Percentiles rank a stretch among this genome's conserved stretches.
Evolutionary conservation across 2,797 vertebrate genomes (phyloP).

Genomic region (Halcyon leucocephala): DNA sequence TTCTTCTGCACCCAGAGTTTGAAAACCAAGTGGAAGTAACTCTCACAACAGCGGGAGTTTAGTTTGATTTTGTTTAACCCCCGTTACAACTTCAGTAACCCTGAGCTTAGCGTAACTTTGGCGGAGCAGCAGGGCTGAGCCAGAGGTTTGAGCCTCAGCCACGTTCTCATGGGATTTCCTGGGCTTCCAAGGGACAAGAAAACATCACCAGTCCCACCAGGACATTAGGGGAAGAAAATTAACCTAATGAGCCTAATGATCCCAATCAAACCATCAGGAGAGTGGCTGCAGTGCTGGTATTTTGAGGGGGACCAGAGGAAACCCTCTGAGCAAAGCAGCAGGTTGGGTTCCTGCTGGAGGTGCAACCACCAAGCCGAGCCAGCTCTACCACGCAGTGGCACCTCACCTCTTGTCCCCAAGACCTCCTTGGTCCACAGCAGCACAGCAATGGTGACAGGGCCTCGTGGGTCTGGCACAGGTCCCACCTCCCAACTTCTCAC

Average conservation of each 20-base stretch:
- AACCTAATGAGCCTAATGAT: not conserved
- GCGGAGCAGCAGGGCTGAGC: not conserved
- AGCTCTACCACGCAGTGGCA: not conserved
- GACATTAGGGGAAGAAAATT: not conserved
- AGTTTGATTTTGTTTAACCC: not conserved
- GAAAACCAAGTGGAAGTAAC: not conserved
- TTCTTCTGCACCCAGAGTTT: not conserved
- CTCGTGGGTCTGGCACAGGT: not conserved
- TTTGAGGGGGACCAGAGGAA: not conserved
- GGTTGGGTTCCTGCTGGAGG: not conserved
- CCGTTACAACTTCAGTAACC: not conserved
- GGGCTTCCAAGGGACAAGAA: not conserved
- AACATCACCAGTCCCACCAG: not conserved
- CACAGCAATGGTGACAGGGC: not conserved
- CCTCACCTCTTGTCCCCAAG: not conserved
- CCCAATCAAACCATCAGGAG: not conserved
- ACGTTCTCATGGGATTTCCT: accelerated
- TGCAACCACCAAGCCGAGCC: accelerated
- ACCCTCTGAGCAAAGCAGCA: not conserved
- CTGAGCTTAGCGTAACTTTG: not conserved
- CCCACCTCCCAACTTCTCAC: not conserved
- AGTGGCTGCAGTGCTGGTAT: not conserved
- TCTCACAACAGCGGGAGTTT: not conserved
- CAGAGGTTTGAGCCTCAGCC: not conserved
- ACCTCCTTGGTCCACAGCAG: not conserved